phyloP scores from a whole-genome alignment of 2,888 invertebrate species.

The Drosophila sordidapex region DNA sequence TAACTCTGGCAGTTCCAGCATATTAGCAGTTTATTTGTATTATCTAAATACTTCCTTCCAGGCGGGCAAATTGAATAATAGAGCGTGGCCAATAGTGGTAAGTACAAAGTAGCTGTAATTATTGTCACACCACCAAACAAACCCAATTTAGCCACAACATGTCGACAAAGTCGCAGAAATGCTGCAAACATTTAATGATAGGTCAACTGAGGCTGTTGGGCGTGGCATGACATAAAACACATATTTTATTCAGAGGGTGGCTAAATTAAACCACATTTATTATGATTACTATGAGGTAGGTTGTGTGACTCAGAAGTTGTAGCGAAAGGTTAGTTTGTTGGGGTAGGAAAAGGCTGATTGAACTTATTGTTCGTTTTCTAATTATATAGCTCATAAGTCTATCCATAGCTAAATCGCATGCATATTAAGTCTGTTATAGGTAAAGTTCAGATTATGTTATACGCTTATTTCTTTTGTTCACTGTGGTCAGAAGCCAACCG shows the following conservation, averaged over 20 bases:
- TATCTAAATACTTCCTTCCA: constrained; percentile 41
- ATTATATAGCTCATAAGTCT: background rate
- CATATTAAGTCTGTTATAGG: background rate
- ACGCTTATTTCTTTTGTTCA: background rate
- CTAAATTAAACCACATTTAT: constrained; percentile 26
- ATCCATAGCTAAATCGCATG: constrained; percentile 5
- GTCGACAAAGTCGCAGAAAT: background rate
- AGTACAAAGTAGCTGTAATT: constrained; percentile 24
- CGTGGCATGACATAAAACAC: constrained; percentile 6
- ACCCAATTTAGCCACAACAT: background rate
- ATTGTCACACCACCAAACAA: constrained; percentile 13
- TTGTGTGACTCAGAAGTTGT: background rate
- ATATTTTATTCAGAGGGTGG: constrained; percentile 9
- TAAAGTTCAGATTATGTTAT: background rate
- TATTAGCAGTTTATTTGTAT: constrained; percentile 56
- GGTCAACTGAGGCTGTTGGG: background rate
- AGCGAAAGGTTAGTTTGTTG: background rate
- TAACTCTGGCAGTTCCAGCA: background rate
- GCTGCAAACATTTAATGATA: constrained; percentile 12
- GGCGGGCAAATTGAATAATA: constrained; percentile 59
- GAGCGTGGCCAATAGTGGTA: constrained; percentile 36
- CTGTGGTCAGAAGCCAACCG: background rate
- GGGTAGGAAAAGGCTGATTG: background rate
- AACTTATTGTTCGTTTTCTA: background rate
- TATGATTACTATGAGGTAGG: constrained; percentile 17